Percentiles rank a stretch among this genome's conserved stretches.
Evolutionary conservation across 2,797 vertebrate genomes (phyloP).

Genomic region (Peromyscus attwateri): DNA sequence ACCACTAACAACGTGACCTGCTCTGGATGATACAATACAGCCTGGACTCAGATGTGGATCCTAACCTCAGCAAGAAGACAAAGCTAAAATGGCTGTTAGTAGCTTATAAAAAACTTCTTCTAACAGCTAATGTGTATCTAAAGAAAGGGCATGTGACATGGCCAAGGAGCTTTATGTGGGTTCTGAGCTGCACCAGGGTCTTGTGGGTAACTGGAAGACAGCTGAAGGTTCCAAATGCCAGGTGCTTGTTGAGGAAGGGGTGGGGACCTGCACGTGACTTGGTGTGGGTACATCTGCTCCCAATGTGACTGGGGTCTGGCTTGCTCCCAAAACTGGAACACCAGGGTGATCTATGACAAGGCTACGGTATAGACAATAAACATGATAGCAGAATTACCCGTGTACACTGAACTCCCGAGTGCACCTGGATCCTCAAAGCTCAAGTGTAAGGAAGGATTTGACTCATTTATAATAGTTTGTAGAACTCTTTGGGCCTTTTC

Average conservation of each 20-base stretch:
- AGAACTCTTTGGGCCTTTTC: not conserved
- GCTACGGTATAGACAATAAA: not conserved
- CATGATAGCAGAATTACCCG: not conserved
- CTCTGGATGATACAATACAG: not conserved
- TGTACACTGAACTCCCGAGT: not conserved
- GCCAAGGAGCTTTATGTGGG: not conserved
- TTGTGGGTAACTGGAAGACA: too few species aligned
- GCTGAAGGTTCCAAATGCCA: not conserved
- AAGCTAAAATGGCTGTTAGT: not conserved
- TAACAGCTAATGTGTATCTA: not conserved
- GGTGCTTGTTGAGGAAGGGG: not conserved
- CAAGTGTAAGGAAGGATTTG: not conserved
- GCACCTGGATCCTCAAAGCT: not conserved
- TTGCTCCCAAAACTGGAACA: not conserved
- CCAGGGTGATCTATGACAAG: not conserved
- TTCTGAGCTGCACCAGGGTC: not conserved
- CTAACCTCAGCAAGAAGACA: not conserved
- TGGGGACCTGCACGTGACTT: not conserved
- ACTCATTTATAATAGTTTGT: not conserved
- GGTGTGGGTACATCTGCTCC: not conserved
- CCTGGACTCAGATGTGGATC: not conserved
- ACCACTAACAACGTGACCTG: not conserved
- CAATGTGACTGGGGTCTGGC: not conserved
- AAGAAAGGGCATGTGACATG: not conserved
- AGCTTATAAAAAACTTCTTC: not conserved